Percentiles rank a stretch among this genome's conserved stretches.
These are phyloP conservation scores for Centruroides sculpturatus DNA, from an alignment of 1,140 invertebrate species.

Conservation along the genomic window DNA sequence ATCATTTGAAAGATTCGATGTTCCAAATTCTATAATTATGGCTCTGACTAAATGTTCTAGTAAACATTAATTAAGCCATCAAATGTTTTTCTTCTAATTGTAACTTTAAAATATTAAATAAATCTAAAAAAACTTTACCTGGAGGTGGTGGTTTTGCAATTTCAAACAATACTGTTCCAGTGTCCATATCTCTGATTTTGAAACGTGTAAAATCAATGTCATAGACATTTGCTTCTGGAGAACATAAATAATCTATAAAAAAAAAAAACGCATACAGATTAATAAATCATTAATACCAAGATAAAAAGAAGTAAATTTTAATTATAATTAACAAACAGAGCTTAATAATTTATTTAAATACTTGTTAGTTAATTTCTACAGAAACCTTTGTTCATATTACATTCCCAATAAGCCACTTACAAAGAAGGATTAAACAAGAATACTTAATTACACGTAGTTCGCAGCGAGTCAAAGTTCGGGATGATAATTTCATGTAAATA, in stretches of 20 bases:
- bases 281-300: not conserved
- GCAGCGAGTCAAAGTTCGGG: no score
- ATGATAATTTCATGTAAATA: no score
- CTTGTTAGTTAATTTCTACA: not conserved
- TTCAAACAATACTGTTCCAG: constrained; percentile 84
- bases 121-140: constrained; percentile 16
- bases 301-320: not conserved
- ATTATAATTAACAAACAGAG: constrained; percentile 6
- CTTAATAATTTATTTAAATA: not conserved
- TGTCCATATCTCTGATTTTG: constrained; percentile 91
- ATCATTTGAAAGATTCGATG: no score
- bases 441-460: no score
- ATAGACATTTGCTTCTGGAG: constrained; percentile 87
- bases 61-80: no score
- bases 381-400: no score
- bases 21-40: no score
- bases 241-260: constrained; percentile 70
- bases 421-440: no score
- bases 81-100: not conserved
- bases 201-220: constrained; percentile 97
- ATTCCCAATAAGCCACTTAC: no score
- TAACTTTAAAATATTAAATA: not conserved
- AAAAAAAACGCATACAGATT: constrained; percentile 1
- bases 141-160: constrained; percentile 73
- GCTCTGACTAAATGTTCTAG: no score